phyloP scores from a whole-genome alignment of 1,140 invertebrate genomes.

The Neodiprion pinetum region DNA sequence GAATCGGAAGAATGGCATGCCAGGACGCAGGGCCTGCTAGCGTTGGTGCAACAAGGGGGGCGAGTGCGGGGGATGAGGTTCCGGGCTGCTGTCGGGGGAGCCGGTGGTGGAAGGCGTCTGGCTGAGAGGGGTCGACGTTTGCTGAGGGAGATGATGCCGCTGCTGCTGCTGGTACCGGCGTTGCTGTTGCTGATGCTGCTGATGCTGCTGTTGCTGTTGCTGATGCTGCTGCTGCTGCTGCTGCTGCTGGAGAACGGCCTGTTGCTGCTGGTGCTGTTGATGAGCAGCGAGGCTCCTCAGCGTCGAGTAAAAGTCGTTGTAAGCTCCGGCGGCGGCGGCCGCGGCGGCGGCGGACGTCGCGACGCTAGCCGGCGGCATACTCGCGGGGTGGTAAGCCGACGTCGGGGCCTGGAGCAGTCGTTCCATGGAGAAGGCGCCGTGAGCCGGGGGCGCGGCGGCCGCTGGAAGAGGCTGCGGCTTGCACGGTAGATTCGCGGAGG shows the following conservation, averaged over 20 bases:
- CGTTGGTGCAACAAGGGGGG: constrained; percentile 38
- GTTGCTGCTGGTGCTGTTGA: constrained; percentile 45
- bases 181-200: constrained; percentile 8
- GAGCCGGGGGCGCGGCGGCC: constrained; percentile 49
- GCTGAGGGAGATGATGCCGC: constrained; percentile 6
- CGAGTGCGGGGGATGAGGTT: constrained; percentile 56
- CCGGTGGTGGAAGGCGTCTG: constrained; percentile 56
- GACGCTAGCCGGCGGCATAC: constrained; percentile 14
- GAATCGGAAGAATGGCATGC: constrained; percentile 29
- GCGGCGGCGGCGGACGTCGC: constrained; percentile 27
- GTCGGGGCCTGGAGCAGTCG: constrained; percentile 53
- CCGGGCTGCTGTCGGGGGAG: constrained; percentile 63
- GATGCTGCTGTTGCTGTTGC: constrained; percentile 33
- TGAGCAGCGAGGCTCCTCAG: constrained; percentile 56
- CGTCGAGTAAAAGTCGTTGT: constrained; percentile 62
- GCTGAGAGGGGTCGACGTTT: constrained; percentile 26
- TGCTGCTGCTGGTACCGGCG: constrained; percentile 4
- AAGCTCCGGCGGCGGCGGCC: constrained; percentile 37
- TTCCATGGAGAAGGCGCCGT: constrained; percentile 61
- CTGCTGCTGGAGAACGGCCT: constrained; percentile 50
- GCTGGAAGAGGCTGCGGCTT: constrained; percentile 63
- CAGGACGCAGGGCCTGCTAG: constrained; percentile 39
- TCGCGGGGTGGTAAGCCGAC: constrained; percentile 37
- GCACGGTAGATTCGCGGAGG: constrained; percentile 61
- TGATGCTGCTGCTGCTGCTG: constrained; percentile 31